Evolutionary conservation across 2,888 invertebrate genomes (phyloP).

Genomic region (Gymnosoma rotundatum): DNA sequence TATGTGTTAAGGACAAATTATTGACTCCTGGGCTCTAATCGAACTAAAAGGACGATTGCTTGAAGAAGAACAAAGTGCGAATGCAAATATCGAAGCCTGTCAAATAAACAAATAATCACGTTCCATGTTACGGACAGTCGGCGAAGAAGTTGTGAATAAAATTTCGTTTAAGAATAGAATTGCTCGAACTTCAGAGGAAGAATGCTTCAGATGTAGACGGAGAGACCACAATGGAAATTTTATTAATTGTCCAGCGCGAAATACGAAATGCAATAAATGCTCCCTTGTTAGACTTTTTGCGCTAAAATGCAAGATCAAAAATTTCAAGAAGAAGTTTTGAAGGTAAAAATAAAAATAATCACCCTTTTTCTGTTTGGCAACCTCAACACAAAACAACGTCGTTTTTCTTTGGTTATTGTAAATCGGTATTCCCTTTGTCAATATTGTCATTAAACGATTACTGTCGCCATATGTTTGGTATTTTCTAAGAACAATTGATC

Average conservation of each 20-base stretch:
- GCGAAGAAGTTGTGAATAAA: constrained; percentile 40
- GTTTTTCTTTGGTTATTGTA: too few species aligned
- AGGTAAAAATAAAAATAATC: not conserved
- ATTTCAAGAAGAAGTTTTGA: not conserved
- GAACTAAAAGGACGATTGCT: constrained; percentile 67
- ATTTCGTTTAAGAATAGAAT: constrained; percentile 35
- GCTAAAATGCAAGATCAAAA: not conserved
- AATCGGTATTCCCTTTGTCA: too few species aligned
- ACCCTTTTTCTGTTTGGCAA: too few species aligned
- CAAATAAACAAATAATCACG: constrained; percentile 63
- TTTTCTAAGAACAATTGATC: too few species aligned
- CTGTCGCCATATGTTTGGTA: too few species aligned
- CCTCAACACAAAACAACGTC: too few species aligned
- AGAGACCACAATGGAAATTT: constrained; percentile 45
- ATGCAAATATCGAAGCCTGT: constrained; percentile 57
- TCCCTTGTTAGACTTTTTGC: not conserved
- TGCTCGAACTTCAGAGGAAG: constrained; percentile 4
- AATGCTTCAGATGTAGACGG: constrained; percentile 45
- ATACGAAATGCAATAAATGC: constrained; percentile 49
- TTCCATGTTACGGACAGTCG: constrained; percentile 22
- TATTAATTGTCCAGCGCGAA: constrained; percentile 57
- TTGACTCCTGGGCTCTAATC: constrained; percentile 28
- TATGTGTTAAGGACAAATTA: too few species aligned
- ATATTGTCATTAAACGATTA: too few species aligned
- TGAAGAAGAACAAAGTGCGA: constrained; percentile 62